Evolutionary conservation across 1,140 invertebrate species (phyloP).

Genomic region (Drosophila paulistorum): DNA sequence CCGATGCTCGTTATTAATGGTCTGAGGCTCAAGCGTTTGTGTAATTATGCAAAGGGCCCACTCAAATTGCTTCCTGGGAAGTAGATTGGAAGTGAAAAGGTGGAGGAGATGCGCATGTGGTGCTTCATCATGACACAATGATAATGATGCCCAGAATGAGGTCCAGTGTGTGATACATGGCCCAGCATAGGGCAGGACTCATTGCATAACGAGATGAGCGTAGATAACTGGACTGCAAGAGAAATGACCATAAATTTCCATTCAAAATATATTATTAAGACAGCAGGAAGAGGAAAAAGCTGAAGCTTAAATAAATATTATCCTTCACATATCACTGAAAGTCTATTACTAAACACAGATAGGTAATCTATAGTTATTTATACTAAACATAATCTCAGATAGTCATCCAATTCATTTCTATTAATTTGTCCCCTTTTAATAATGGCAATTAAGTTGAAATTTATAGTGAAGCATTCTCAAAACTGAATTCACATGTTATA

Average conservation of each 20-base stretch:
- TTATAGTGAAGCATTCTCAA: background rate
- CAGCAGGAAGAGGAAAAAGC: background rate
- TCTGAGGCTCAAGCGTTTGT: constrained; percentile 10
- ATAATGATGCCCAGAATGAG: constrained; percentile 1
- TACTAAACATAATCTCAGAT: background rate
- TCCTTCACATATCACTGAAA: background rate
- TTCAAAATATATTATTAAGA: background rate
- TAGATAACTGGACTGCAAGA: background rate
- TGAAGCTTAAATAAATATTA: background rate
- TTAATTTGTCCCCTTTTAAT: background rate
- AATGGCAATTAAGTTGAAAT: background rate
- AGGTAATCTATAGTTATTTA: too few species aligned
- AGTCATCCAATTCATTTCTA: background rate
- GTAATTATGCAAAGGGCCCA: constrained; percentile 48
- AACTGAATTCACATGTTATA: too few species aligned
- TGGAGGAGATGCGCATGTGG: background rate
- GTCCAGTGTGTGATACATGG: constrained; percentile 1
- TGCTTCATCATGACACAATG: constrained; percentile 1
- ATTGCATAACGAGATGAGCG: constrained; percentile 4
- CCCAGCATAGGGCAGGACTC: background rate
- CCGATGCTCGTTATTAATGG: constrained; percentile 57
- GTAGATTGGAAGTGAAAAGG: too few species aligned
- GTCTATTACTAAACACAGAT: too few species aligned
- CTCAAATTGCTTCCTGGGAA: constrained; percentile 15
- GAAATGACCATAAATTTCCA: constrained; percentile 6